Percentiles rank a stretch among this genome's conserved stretches.
These are phyloP conservation scores for Tigriopus californicus DNA, from an alignment of 2,888 invertebrate genomes.

Conservation along the genomic window DNA sequence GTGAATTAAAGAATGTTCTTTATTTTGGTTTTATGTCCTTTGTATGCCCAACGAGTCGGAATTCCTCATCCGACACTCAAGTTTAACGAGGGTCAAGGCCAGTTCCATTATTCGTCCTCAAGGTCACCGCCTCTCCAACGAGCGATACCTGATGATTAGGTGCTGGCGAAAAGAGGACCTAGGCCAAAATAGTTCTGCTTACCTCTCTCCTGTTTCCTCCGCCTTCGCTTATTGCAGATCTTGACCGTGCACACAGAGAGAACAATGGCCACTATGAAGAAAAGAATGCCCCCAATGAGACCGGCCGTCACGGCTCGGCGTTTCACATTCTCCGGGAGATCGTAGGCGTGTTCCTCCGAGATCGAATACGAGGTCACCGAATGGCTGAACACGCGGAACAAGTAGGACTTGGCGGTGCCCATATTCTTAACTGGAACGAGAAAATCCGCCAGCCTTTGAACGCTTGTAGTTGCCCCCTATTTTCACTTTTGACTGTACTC, in stretches of 20 bases:
- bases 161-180: no score
- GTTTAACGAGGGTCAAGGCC: no score
- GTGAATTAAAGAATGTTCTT: no score
- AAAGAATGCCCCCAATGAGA: conserved; percentile 49
- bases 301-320: conserved; percentile 31
- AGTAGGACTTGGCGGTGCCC: conserved; percentile 73
- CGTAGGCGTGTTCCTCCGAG: conserved; percentile 70
- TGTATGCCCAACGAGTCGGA: no score
- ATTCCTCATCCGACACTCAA: no score
- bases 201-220: conserved; percentile 97
- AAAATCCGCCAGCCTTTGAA: conserved; percentile 12
- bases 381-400: conserved; percentile 75
- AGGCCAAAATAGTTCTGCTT: conserved; percentile 5
- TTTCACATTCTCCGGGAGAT: conserved; percentile 73
- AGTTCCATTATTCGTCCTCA: no score
- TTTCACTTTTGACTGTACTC: conserved; percentile 21
- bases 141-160: no score
- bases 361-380: conserved; percentile 66
- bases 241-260: conserved; percentile 91
- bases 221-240: conserved; percentile 90
- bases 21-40: no score
- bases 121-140: no score
- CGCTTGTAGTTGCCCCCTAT: no score
- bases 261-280: conserved; percentile 92
- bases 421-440: conserved; percentile 58